Conservation (phyloP, 2,797 vertebrate species). For the Acanthiza pusilla region DNA sequence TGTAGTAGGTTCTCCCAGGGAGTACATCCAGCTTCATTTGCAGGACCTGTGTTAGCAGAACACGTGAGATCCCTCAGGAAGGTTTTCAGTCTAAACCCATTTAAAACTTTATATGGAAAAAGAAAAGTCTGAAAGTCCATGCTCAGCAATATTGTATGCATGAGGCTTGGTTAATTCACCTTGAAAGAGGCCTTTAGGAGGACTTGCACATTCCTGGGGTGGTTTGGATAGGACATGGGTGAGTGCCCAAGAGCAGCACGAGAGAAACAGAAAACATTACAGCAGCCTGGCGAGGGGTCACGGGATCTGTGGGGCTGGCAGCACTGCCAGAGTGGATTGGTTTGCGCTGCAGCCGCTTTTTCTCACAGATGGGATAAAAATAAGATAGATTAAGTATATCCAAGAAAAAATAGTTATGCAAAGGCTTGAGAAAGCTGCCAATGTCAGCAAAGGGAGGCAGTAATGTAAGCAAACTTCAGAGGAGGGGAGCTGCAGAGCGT, state of each 20-base stretch:
- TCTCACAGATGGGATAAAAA: constrained; percentile 67
- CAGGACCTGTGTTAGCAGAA: neutral
- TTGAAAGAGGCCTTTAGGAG: constrained; percentile 3
- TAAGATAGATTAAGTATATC: constrained; percentile 67
- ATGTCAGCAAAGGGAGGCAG: constrained; percentile 53
- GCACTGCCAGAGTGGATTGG: neutral
- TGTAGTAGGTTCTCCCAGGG: neutral
- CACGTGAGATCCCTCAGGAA: neutral
- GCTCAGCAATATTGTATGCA: neutral
- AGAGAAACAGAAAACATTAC: neutral
- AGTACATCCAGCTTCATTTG: neutral
- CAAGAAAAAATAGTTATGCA: constrained; percentile 66
- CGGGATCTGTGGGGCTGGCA: neutral
- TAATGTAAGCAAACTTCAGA: constrained; percentile 49
- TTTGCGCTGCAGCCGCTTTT: neutral
- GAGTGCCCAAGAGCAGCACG: neutral
- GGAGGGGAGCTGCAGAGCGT: neutral
- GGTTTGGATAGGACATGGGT: neutral
- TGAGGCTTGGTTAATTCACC: neutral
- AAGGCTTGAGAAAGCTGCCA: constrained; percentile 43
- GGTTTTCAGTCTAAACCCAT: neutral
- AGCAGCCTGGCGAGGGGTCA: neutral
- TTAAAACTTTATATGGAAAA: neutral
- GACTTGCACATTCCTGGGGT: neutral
- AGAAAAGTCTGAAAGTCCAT: neutral